These are phyloP conservation scores for Scrobipalpa costella DNA, from an alignment of 2,888 invertebrate genomes.

Conservation along the genomic window DNA sequence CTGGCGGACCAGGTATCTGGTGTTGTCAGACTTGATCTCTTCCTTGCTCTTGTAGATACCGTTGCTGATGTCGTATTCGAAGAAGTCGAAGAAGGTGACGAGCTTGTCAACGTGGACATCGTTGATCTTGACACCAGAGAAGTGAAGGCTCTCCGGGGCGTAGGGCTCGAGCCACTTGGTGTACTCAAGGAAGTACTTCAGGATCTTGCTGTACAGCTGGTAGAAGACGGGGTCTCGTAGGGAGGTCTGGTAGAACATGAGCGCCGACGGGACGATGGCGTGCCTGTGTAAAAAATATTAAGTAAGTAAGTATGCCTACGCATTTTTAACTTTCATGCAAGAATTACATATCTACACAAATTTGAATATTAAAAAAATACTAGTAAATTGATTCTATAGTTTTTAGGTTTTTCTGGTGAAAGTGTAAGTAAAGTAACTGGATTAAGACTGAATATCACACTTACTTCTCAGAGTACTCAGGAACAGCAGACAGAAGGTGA, in stretches of 20 bases:
- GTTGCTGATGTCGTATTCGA: conserved; percentile 82
- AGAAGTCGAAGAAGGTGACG: conserved; percentile 81
- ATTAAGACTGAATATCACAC: not conserved
- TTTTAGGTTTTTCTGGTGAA: too few relatives aligned
- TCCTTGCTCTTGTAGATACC: conserved; percentile 58
- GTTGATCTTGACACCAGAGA: conserved; percentile 77
- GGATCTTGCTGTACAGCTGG: conserved; percentile 77
- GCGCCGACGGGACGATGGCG: conserved; percentile 77
- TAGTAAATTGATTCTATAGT: too few relatives aligned
- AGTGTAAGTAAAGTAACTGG: not conserved
- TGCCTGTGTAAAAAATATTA: conserved; percentile 46
- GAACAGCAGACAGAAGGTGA: conserved; percentile 60
- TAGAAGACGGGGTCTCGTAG: conserved; percentile 85
- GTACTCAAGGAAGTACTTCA: conserved; percentile 74
- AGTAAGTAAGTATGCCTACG: too few relatives aligned
- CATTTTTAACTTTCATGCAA: too few relatives aligned
- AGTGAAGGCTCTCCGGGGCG: conserved; percentile 70
- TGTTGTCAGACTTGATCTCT: conserved; percentile 56
- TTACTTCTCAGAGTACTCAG: conserved; percentile 51
- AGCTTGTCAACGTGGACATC: conserved; percentile 78
- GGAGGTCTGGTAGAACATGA: conserved; percentile 83
- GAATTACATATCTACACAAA: too few relatives aligned
- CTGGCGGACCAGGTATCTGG: conserved; percentile 82
- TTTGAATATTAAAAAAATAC: too few relatives aligned
- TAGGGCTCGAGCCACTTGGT: conserved; percentile 75